Evolutionary conservation across 2,797 vertebrate genomes (phyloP), one percentile per base, ranked within the genome.

Genomic region (Epinephelus awoara): DNA sequence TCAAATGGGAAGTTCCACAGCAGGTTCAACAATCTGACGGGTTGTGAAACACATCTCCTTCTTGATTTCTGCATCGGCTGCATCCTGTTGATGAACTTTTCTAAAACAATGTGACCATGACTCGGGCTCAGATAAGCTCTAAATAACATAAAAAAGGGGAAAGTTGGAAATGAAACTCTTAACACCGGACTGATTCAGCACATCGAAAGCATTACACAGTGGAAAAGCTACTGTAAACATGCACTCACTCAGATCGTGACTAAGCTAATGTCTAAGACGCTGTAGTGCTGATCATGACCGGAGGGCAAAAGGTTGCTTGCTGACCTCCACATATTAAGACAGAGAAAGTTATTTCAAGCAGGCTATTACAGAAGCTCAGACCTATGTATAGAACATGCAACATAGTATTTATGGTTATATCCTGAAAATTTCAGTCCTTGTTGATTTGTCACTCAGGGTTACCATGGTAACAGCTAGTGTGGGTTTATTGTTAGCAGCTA

Each of bases 21-120:
- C 63, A 42, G 74, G 80, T 79, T 80, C 82, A 77, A 78, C 34
- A 77, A 79, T 79, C 77, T 71, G 55, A 61, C 46, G 44, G 47
- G 57, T 89, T 92, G 80, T 61, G 89, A 90, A 93, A 92, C 79
- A 74, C 68, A 58, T 40, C 79, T 85, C 76, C 68, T 73, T 84
- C 65, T 80, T 75, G 23, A 89, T 87, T 91, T 93, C 92, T 91
- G 88, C 86, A 89, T 87, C 54, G 66, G 88, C 87, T 86, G 80
- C 88, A 88, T 94, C 92, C 91, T 91, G 91, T 90, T 86, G 85
- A 91, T 89, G 86, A 85, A 81, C 84, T 87, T 77, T 85, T 63
- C 76, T 81, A 27, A 55, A 77, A 80, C 85, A 88, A 71, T 59
- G 83, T 91, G 91, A 91, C 88, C 67, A 57, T 90, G 86, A 92